Percentiles rank a stretch among this genome's conserved stretches.
Evolutionary conservation across 1,140 invertebrate genomes (phyloP).

Genomic region (Aradophagus sp.): DNA sequence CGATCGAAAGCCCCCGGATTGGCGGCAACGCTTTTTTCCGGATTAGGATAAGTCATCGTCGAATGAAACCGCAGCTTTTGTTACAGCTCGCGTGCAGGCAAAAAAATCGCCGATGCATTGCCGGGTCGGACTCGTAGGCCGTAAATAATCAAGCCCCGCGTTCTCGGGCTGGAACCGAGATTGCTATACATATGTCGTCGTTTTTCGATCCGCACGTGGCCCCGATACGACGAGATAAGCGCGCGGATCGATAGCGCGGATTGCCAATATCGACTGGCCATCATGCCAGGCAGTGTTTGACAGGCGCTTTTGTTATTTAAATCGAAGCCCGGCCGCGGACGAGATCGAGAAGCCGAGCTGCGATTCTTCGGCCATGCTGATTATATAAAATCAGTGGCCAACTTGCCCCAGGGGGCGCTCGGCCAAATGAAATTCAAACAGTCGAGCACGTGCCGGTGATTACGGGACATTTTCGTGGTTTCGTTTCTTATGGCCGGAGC

Average conservation of each 20-base stretch:
- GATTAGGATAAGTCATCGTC: constrained; percentile 42
- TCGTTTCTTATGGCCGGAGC: constrained; percentile 3
- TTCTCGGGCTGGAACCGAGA: constrained; percentile 48
- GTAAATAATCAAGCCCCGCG: constrained; percentile 49
- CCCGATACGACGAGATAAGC: constrained; percentile 30
- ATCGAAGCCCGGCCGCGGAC: constrained; percentile 47
- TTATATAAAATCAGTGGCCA: constrained; percentile 43
- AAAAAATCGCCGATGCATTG: constrained; percentile 41
- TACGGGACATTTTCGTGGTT: constrained; percentile 37
- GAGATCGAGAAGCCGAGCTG: constrained; percentile 52
- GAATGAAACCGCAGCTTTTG: constrained; percentile 50
- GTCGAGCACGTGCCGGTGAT: constrained; percentile 44
- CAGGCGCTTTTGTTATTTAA: constrained; percentile 57
- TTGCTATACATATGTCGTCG: constrained; percentile 50
- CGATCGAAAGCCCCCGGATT: constrained; percentile 25
- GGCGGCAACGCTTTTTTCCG: constrained; percentile 18
- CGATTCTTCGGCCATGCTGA: constrained; percentile 44
- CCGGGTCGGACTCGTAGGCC: constrained; percentile 29
- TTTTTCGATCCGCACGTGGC: constrained; percentile 22
- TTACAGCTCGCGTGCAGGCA: constrained; percentile 20
- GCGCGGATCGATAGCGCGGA: constrained; percentile 37
- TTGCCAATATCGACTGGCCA: constrained; percentile 52
- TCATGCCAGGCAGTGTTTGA: constrained; percentile 51
- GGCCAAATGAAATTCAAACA: constrained; percentile 44
- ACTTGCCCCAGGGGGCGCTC: constrained; percentile 13